phyloP scores from a whole-genome alignment of 2,797 vertebrate species.

The Lateolabrax maculatus region DNA sequence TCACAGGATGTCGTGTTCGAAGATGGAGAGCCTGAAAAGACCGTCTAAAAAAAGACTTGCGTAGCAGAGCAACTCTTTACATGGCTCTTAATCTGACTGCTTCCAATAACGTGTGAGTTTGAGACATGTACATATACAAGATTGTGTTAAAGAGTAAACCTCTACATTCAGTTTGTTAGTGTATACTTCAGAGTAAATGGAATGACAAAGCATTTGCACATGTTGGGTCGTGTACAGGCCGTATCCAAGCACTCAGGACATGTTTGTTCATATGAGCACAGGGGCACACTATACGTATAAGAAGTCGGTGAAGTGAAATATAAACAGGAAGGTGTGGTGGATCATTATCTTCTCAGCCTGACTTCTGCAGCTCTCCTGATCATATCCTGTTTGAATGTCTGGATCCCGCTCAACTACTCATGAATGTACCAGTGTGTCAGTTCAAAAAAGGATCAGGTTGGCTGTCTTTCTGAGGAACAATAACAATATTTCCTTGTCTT shows the following conservation, averaged over 20 bases:
- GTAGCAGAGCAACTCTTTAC: constrained; percentile 8
- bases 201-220: neutral
- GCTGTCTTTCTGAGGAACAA: constrained; percentile 24
- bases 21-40: neutral
- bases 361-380: constrained; percentile 32
- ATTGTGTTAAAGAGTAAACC: neutral
- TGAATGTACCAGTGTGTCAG: constrained; percentile 24
- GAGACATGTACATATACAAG: too few relatives aligned
- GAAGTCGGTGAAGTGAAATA: neutral
- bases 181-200: neutral
- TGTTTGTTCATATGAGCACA: neutral
- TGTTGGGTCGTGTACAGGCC: neutral
- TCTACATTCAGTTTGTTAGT: neutral
- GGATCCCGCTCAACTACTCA: constrained; percentile 21
- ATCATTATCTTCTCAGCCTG: constrained; percentile 47
- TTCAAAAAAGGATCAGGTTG: constrained; percentile 10
- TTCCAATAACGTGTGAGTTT: neutral
- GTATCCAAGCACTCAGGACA: neutral
- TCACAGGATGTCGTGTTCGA: constrained; percentile 23
- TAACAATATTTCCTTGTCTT: constrained; percentile 24
- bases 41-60: constrained; percentile 1
- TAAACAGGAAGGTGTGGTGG: constrained; percentile 40
- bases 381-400: constrained; percentile 26
- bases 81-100: neutral
- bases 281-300: neutral